Conservation (phyloP, 23 tunicate genomes). For the Aplidium turbinatum region DNA sequence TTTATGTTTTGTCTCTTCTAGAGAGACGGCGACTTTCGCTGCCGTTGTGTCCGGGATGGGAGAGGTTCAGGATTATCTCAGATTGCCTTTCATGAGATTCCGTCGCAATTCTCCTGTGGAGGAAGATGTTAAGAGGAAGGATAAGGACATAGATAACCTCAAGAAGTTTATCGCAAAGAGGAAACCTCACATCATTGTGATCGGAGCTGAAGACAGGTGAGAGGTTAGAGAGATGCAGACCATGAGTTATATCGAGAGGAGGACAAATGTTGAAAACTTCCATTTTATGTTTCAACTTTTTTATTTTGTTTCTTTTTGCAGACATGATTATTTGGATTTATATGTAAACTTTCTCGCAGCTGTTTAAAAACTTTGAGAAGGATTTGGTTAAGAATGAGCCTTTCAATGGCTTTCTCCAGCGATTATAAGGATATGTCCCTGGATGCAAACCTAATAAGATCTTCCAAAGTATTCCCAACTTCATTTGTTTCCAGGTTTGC, state of each 20-base stretch:
- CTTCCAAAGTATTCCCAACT: too few relatives aligned
- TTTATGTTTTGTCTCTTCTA: too few relatives aligned
- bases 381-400: too few relatives aligned
- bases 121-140: conserved; percentile 49
- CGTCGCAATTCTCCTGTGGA: conserved; percentile 53
- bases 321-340: not conserved
- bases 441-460: too few relatives aligned
- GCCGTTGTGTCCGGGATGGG: conserved; percentile 68
- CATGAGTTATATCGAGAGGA: too few relatives aligned
- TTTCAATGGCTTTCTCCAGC: too few relatives aligned
- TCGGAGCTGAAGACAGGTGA: conserved; percentile 88
- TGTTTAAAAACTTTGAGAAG: too few relatives aligned
- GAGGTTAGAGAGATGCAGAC: too few relatives aligned
- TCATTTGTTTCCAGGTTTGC: conserved; percentile 67
- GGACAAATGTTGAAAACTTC: too few relatives aligned
- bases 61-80: conserved; percentile 59
- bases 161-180: conserved; percentile 66
- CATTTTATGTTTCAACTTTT: too few relatives aligned
- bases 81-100: conserved; percentile 58
- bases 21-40: conserved; percentile 83
- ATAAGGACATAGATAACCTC: conserved; percentile 60
- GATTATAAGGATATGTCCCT: too few relatives aligned
- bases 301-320: not conserved
- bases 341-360: too few relatives aligned
- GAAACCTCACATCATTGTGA: conserved; percentile 79